A percentile compares a stretch with the other conserved stretches of the same genome.
Evolutionary conservation across 2,797 vertebrate genomes (phyloP).

Genomic region (Alectoris magna): DNA sequence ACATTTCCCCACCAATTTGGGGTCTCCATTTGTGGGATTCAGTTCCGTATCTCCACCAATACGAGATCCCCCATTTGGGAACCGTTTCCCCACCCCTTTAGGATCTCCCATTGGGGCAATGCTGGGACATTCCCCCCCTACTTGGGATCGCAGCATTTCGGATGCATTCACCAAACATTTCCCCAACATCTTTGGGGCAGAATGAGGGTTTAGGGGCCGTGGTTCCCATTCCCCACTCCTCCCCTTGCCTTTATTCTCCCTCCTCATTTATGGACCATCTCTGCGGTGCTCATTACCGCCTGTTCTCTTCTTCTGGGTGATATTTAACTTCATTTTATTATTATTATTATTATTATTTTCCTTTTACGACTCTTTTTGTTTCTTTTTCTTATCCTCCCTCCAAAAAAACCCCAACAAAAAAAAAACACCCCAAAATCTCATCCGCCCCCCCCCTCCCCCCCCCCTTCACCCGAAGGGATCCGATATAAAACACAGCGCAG

Average conservation of each 20-base stretch:
- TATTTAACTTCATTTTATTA: constrained; percentile 13
- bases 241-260: not conserved
- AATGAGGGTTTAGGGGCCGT: not conserved
- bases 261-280: constrained; percentile 54
- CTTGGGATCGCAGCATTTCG: too few relatives aligned
- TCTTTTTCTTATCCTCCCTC: not conserved
- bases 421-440: not conserved
- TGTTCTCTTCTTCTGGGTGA: not conserved
- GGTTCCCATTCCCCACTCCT: not conserved
- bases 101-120: too few relatives aligned
- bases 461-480: constrained; percentile 60
- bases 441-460: not conserved
- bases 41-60: not conserved
- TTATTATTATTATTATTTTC: not conserved
- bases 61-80: too few relatives aligned
- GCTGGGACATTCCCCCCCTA: too few relatives aligned
- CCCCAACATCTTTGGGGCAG: not conserved
- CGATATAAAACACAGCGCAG: constrained; percentile 65
- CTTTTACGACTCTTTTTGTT: not conserved
- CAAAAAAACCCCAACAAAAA: not conserved
- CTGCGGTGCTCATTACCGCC: constrained; percentile 61
- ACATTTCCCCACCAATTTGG: not conserved
- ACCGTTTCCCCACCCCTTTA: too few relatives aligned
- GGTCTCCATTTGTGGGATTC: rapidly evolving
- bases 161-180: too few relatives aligned